Evolutionary conservation across 2,888 invertebrate species (phyloP), one percentile per base, ranked within the genome.

Genomic region (Heliconius sara): DNA sequence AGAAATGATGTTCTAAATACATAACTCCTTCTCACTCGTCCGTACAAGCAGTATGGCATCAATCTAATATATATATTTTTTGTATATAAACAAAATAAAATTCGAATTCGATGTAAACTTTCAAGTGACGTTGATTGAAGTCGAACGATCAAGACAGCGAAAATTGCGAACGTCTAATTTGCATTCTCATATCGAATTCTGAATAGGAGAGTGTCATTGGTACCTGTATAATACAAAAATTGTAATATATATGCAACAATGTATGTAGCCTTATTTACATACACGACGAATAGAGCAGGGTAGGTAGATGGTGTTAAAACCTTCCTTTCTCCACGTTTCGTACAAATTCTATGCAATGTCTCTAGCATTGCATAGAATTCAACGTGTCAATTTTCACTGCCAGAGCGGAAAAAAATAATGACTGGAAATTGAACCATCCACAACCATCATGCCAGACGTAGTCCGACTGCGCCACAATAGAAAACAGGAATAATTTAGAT

Each of bases 101-200:
- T 52, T 57, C 12, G 19, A 27, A 73, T 43, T 57, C 57, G 30
- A 30, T 34, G 30, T 57, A 30, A 52, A 52, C 30, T 52, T 22
- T 72, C 27, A 13, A 70, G 47, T 73, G 72, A 73, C 72, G 25
- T 73, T 73, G 72, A 73, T 73, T 60, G 72, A 57, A 73, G n/a
- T 57, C 34, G 9, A 73, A 73, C 22, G 57, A 34, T 16, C n/a
- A n/a, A 73, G 72, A 52, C 72, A 34, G 57, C 57, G 72, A 73
- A 73, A 57, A 73, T 73, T 57, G 57, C n/a, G 34, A 13, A 57
- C 71, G 71, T 52, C 30, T 30, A 57, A 73, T 60, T 73, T 60
- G 57, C 72, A 73, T 73, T 60, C 30, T 34, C 34, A 57, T 60
- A 34, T 73, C 72, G 34, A 73, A 60, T 60, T 73, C 72, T 12